Evolutionary conservation across 2,888 invertebrate species (phyloP), one percentile per base, ranked within the genome.

Genomic region (Trypoxylon attenuatum): DNA sequence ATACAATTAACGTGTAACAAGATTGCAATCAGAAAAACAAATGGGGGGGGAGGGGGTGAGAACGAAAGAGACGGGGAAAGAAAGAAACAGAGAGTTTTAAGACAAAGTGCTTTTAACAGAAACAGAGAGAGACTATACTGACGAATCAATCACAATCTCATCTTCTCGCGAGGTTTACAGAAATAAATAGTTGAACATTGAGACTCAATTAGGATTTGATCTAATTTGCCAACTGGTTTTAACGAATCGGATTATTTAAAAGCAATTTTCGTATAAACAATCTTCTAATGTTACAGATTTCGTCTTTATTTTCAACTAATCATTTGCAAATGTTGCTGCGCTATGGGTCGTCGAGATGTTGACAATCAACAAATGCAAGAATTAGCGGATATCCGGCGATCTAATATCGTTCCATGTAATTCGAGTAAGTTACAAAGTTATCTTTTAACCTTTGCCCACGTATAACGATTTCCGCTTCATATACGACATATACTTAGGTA

Each of bases 291-390:
- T 75, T 75, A 29, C 79, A 87, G 87, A 63, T 87, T 87, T 73
- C 82, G 87, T 39, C 75, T 85, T 18, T 87, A 87, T 64, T 87
- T 87, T 67, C 82, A 84, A 61, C 77, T 83, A 53, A 77, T 86
- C 50, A 81, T 87, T 25, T 86, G 86, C 58, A 79, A 78, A 49
- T 87, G 83, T 60, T 82, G 81, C 62, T 81, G 78, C 69, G 47
- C 90, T 90, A 79, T 89, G 87, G 91, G 91, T 90, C 75, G 88
- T 78, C n/a, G 86, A 83, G 46, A 91, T 80, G 74, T 90, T 88
- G 10, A 90, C 74, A 47, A 81, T 80, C 38, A 90, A 89, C 58
- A 91, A 78, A 46, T 86, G 49, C 80, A 78, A 54, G 78, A 80
- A 62, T 67, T 79, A 38, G 60, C 72, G 29, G 71, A 64, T 5